Percentiles rank a stretch among this genome's conserved stretches.
Conservation (phyloP, 2,888 invertebrate species). For the Pocota personata region DNA sequence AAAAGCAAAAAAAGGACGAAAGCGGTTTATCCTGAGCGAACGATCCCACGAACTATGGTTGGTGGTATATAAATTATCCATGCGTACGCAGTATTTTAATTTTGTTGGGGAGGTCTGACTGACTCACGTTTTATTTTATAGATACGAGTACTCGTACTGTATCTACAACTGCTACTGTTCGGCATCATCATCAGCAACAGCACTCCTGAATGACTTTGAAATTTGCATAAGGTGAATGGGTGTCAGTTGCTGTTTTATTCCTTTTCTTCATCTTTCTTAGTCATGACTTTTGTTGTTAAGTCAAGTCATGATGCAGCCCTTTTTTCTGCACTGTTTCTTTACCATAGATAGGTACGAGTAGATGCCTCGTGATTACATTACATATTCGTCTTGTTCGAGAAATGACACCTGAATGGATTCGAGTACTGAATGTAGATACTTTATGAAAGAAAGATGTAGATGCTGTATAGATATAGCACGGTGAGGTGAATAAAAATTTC, state of each 20-base stretch:
- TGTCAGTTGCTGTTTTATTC: conserved; percentile 23
- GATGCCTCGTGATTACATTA: conserved; percentile 30
- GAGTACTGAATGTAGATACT: conserved; percentile 25
- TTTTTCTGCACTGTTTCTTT: conserved; percentile 21
- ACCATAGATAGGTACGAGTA: conserved; percentile 16
- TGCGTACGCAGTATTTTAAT: conserved; percentile 4
- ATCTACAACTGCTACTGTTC: conserved; percentile 43
- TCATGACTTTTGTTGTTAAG: conserved; percentile 36
- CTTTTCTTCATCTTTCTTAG: neutral
- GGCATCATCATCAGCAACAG: conserved; percentile 2
- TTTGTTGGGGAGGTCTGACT: neutral
- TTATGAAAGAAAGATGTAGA: neutral
- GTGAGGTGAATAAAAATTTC: neutral
- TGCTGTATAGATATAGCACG: too few species aligned
- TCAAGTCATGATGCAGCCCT: conserved; percentile 57
- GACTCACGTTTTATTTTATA: conserved; percentile 17
- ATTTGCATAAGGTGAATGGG: conserved; percentile 58
- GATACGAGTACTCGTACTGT: too few species aligned
- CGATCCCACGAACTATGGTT: conserved; percentile 1
- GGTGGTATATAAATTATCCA: conserved; percentile 22
- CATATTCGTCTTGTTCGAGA: conserved; percentile 39
- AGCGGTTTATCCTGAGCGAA: neutral
- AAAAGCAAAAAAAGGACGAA: conserved; percentile 31
- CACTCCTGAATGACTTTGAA: conserved; percentile 36
- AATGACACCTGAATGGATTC: conserved; percentile 51